These are phyloP conservation scores for Dicerorhinus sumatrensis DNA, from an alignment of 2,113 vertebrate genomes.

Conservation along the genomic window DNA sequence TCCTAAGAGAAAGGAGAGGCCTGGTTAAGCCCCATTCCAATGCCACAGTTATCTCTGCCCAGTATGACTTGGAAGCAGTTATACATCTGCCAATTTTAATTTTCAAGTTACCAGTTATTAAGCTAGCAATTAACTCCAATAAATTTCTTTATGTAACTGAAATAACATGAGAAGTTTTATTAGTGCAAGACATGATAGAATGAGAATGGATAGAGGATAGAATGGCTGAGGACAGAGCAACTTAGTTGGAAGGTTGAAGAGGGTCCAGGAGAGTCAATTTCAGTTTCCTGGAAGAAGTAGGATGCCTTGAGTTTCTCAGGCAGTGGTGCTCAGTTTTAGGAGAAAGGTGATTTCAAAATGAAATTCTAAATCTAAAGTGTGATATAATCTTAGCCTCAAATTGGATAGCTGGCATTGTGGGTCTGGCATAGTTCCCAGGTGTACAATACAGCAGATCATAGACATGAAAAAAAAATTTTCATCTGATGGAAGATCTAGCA, in stretches of 20 bases:
- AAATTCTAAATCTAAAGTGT: neutral
- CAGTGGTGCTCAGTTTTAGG: neutral
- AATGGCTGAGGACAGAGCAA: neutral
- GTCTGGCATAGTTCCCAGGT: neutral
- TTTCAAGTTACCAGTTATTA: neutral
- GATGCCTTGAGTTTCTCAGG: neutral
- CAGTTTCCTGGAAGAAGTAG: neutral
- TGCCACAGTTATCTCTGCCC: neutral
- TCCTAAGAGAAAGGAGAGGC: neutral
- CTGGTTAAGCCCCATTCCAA: neutral
- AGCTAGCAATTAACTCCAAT: neutral
- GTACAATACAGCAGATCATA: too few relatives aligned
- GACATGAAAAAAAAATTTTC: neutral
- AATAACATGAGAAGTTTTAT: neutral
- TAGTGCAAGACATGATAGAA: neutral
- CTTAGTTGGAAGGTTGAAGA: neutral
- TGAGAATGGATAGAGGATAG: neutral
- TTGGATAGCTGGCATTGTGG: neutral
- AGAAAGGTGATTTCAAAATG: neutral
- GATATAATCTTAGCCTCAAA: neutral
- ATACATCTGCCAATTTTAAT: neutral
- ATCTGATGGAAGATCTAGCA: neutral
- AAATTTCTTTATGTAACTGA: neutral
- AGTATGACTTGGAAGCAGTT: neutral
- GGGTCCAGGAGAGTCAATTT: neutral